Base-by-base conservation (phyloP, 92 coral and sea anemone genomes). In the Phenganax subtilis region DNA sequence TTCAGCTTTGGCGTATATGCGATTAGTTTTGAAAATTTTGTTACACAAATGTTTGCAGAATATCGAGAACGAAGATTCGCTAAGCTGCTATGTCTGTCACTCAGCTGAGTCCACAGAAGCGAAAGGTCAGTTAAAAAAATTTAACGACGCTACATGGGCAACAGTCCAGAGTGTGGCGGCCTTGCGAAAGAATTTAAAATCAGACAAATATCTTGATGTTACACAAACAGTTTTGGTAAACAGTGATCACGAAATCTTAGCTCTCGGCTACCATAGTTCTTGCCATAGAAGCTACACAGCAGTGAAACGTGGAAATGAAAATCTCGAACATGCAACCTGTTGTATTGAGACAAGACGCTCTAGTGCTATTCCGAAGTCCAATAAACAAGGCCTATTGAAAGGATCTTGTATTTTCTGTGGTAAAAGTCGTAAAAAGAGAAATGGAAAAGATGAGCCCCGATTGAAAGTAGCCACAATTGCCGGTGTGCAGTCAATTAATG, bases 361-460 rank as follows among this genome's bases (percentile, higher is more conserved):
- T 58, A 75, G 80, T 56, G 62, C 62, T 30, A 10, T 75, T 75
- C 80, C 80, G 7, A 75, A 75, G 70, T 77, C 81, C 15, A 47
- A 77, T 77, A 11, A 53, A 63, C 80, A 54, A 52, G 63, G 80
- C 10, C 12, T 77, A 52, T 77, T 77, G 81, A 58, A 57, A 77
- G 71, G 81, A 70, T 54, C 63, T 54, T 75, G 80, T 44, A 75
- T 75, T 29, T 75, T 75, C 80, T 75, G 80, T 54, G 63, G 80
- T 55, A 75, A 75, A 75, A 55, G 80, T 54, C 80, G 80, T 15
- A 52, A 77, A 60, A 77, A 77, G 54, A 58, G 29, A 77, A 61
- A 58, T 60, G 70, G 81, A 57, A 77, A 58, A 61, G 81, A 77
- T n/a, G 81, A 77, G 81, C 70, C 57, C 69, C 58, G 71, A 77